Conservation (phyloP, 2,888 invertebrate species). For the Kuschelorhynchus macadamiae region DNA sequence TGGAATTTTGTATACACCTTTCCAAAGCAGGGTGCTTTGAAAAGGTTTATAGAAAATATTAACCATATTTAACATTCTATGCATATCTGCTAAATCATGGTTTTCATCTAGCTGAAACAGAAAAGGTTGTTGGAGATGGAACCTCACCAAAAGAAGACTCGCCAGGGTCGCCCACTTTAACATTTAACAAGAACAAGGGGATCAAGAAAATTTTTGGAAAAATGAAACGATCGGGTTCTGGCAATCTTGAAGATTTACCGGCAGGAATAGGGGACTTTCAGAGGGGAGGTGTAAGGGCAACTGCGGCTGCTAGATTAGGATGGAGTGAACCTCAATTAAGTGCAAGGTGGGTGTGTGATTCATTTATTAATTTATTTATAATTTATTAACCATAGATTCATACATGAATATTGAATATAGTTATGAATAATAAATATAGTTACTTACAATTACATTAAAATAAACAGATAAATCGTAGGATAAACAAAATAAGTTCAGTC, state of each 20-base stretch:
- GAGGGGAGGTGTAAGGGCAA: conserved; percentile 80
- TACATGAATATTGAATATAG: too few species aligned
- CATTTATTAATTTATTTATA: conserved; percentile 3
- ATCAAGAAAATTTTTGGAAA: conserved; percentile 79
- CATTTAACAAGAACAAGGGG: conserved; percentile 73
- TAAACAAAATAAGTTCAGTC: too few species aligned
- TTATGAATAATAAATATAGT: too few species aligned
- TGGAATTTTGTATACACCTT: too few species aligned
- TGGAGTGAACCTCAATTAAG: conserved; percentile 69
- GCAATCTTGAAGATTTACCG: conserved; percentile 76
- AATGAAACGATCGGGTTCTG: conserved; percentile 79
- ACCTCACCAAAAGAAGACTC: conserved; percentile 60
- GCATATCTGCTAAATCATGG: too few species aligned
- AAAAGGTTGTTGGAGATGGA: conserved; percentile 70
- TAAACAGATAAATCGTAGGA: too few species aligned
- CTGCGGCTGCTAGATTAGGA: conserved; percentile 80
- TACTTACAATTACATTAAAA: too few species aligned
- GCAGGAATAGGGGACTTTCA: conserved; percentile 76
- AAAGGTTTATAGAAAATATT: too few species aligned
- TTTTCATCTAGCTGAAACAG: conserved; percentile 74
- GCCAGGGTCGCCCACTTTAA: conserved; percentile 66
- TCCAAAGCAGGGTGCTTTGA: too few species aligned
- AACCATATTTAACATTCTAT: too few species aligned
- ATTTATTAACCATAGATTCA: too few species aligned
- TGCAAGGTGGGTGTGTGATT: conserved; percentile 58